Evolutionary conservation across 37 sponge, comb jelly and placozoan genomes (phyloP).

Genomic region (Mnemiopsis leidyi): DNA sequence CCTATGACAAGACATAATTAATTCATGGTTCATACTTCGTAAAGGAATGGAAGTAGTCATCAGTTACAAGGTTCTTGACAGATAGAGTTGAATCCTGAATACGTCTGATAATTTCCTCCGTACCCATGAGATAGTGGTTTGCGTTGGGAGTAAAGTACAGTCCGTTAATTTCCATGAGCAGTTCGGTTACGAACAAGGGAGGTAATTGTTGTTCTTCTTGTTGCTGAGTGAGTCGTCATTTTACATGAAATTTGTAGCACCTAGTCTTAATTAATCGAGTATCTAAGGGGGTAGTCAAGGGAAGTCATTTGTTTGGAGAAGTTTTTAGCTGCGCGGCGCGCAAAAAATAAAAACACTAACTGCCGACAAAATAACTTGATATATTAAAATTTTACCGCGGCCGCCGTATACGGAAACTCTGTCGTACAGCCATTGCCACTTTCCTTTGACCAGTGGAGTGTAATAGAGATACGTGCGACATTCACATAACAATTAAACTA

Average conservation of each 20-base stretch:
- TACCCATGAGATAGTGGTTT: conserved; percentile 70
- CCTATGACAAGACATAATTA: no score
- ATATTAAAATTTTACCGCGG: background rate
- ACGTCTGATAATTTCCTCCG: conserved; percentile 70
- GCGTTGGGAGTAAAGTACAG: conserved; percentile 79
- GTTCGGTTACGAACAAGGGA: conserved; percentile 80
- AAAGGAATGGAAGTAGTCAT: conserved; percentile 85
- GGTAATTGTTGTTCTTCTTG: conserved; percentile 62
- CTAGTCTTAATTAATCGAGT: no score
- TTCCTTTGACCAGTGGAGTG: no score
- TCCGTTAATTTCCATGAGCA: conserved; percentile 70
- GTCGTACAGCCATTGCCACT: background rate
- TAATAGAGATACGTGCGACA: no score
- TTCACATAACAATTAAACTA: no score
- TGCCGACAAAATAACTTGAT: background rate
- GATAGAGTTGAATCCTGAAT: conserved; percentile 85
- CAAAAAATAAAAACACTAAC: background rate
- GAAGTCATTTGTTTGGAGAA: no score
- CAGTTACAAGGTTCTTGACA: conserved; percentile 80
- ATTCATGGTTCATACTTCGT: conserved; percentile 79
- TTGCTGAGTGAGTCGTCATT: no score
- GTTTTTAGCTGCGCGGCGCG: conserved; percentile 50
- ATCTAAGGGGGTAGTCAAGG: no score
- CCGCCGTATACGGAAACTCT: background rate
- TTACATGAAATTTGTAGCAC: no score